Evolutionary conservation across 2,888 invertebrate species (phyloP).

Genomic region (Octodonta nipae): DNA sequence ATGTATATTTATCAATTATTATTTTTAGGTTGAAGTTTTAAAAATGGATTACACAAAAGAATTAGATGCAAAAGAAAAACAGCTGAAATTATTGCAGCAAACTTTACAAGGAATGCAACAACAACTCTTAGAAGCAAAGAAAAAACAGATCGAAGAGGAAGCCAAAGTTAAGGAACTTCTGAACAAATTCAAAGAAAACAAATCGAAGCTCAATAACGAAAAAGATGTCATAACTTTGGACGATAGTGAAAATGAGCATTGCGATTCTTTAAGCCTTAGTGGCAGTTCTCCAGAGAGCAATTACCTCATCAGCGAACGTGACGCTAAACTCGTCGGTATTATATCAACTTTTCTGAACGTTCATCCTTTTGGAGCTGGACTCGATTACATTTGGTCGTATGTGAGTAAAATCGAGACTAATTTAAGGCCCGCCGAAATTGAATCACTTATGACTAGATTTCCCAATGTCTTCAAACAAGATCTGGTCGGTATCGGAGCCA

Average conservation of each 20-base stretch:
- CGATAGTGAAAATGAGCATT: conserved; percentile 32
- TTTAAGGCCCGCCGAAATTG: conserved; percentile 61
- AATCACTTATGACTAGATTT: conserved; percentile 63
- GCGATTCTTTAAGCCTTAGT: conserved; percentile 23
- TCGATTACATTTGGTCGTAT: conserved; percentile 84
- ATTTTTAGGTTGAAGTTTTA: conserved; percentile 55
- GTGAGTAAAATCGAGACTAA: conserved; percentile 66
- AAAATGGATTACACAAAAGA: conserved; percentile 68
- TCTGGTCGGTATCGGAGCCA: conserved; percentile 69
- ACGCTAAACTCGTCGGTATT: conserved; percentile 70
- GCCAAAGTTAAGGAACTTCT: conserved; percentile 41
- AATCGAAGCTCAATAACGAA: conserved; percentile 16
- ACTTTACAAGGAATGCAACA: conserved; percentile 49
- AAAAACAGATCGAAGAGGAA: conserved; percentile 42
- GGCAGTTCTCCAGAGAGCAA: conserved; percentile 25
- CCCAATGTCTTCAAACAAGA: conserved; percentile 67
- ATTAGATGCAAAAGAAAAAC: conserved; percentile 71
- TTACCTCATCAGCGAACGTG: conserved; percentile 34
- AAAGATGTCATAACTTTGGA: conserved; percentile 39
- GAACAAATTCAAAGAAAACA: conserved; percentile 20
- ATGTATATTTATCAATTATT: too few relatives aligned
- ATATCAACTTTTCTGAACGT: conserved; percentile 83
- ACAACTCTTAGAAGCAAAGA: conserved; percentile 44
- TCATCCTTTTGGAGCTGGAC: conserved; percentile 83
- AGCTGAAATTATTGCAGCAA: conserved; percentile 60